Conservation (phyloP, 1,140 invertebrate genomes). For the Bradysia coprophila region DNA sequence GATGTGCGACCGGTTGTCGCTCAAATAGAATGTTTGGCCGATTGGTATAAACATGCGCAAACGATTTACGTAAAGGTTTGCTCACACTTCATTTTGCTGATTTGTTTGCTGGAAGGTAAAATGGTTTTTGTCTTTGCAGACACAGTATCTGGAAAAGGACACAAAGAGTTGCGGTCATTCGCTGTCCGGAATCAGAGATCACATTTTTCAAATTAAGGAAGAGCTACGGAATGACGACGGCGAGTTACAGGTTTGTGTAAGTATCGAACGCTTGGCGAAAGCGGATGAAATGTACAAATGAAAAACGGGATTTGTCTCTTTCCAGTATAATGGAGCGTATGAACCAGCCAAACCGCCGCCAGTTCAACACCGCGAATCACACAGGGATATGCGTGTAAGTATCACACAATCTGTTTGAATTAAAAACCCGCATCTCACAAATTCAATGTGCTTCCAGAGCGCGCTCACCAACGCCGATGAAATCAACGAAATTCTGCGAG, state of each 20-base stretch:
- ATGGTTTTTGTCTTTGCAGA: constrained; percentile 27
- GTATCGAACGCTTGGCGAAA: no score
- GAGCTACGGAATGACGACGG: constrained; percentile 14
- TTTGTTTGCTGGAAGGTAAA: neutral
- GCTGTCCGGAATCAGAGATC: constrained; percentile 15
- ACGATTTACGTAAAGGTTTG: constrained; percentile 31
- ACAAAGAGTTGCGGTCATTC: constrained; percentile 31
- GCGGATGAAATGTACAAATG: no score
- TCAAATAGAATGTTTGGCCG: constrained; percentile 48
- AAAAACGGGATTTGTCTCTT: neutral
- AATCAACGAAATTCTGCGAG: constrained; percentile 12
- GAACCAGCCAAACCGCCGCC: no score
- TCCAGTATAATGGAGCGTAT: neutral
- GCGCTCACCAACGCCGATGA: constrained; percentile 16
- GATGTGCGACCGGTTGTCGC: constrained; percentile 44
- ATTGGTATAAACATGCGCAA: constrained; percentile 69
- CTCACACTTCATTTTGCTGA: neutral
- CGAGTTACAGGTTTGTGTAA: no score
- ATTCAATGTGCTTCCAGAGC: no score
- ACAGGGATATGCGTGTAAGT: no score
- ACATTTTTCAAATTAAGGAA: constrained; percentile 15
- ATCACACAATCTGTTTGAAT: constrained; percentile 1
- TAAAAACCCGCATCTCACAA: neutral
- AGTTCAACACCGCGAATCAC: no score
- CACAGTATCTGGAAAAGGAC: constrained; percentile 50